A percentile compares a stretch with the other conserved stretches of the same genome.
These are phyloP conservation scores for Scaeva pyrastri DNA, from an alignment of 2,888 invertebrate species.

Conservation along the genomic window DNA sequence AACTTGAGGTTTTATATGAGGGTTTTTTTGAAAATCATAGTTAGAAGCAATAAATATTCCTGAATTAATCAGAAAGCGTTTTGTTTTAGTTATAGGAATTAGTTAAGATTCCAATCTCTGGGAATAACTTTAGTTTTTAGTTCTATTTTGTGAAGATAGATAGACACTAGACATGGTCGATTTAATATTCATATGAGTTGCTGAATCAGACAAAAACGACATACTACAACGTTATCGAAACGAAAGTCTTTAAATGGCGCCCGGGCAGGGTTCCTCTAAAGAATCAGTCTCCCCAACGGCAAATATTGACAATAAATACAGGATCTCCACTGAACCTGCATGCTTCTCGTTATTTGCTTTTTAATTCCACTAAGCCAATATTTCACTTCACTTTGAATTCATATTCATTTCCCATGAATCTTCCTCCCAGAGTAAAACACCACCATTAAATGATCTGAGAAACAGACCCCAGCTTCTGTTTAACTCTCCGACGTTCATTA, in stretches of 20 bases:
- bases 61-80: not conserved
- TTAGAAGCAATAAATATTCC: slow-evolving; percentile 2
- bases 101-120: not conserved
- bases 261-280: not conserved
- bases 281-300: not conserved
- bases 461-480: slow-evolving; percentile 11
- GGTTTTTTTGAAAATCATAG: not conserved
- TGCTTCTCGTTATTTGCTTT: not conserved
- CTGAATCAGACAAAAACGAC: too few relatives aligned
- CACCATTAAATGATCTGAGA: not conserved
- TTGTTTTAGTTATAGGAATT: not conserved
- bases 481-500: not conserved
- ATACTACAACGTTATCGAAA: too few relatives aligned
- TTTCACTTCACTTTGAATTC: not conserved
- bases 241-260: not conserved
- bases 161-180: too few relatives aligned
- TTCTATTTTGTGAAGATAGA: too few relatives aligned
- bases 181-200: too few relatives aligned
- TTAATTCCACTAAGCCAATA: not conserved
- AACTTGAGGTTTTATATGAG: not conserved
- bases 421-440: not conserved
- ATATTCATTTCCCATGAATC: not conserved
- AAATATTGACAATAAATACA: not conserved
- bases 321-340: not conserved
- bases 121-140: not conserved